phyloP scores from a whole-genome alignment of 1,140 invertebrate species.

The Bombus pascuorum region DNA sequence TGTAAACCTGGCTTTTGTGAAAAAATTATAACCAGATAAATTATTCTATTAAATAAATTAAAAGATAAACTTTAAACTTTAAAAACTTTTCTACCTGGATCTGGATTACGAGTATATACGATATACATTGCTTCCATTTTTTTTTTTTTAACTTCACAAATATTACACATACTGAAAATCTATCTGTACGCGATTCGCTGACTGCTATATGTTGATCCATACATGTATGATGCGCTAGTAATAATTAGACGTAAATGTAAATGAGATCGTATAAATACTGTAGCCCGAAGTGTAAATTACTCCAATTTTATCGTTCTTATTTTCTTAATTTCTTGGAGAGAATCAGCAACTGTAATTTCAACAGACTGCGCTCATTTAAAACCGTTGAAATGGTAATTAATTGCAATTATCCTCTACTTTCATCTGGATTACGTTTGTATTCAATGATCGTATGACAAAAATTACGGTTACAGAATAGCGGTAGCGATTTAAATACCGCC shows the following conservation, averaged over 20 bases:
- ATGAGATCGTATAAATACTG: slow-evolving; percentile 73
- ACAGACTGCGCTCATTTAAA: neutral
- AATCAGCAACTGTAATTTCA: slow-evolving; percentile 9
- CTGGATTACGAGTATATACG: slow-evolving; percentile 39
- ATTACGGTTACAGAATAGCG: slow-evolving; percentile 25
- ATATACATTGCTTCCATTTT: slow-evolving; percentile 11
- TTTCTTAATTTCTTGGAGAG: neutral
- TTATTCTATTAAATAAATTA: neutral
- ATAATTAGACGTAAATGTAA: slow-evolving; percentile 61
- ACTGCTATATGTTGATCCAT: slow-evolving; percentile 41
- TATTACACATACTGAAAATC: slow-evolving; percentile 33
- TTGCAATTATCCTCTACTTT: slow-evolving; percentile 26
- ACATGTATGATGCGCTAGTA: slow-evolving; percentile 46
- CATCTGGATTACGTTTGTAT: slow-evolving; percentile 19
- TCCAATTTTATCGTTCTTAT: slow-evolving; percentile 40
- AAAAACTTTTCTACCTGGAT: neutral
- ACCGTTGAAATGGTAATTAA: slow-evolving; percentile 7
- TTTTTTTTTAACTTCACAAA: neutral
- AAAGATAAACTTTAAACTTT: neutral
- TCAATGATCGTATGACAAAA: slow-evolving; percentile 39
- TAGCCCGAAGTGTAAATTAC: slow-evolving; percentile 64
- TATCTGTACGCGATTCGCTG: slow-evolving; percentile 20
- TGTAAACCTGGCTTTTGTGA: neutral
- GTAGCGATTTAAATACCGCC: neutral
- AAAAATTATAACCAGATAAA: neutral